These are phyloP conservation scores for Drosophila guanche DNA, from an alignment of 1,140 invertebrate genomes.

Conservation along the genomic window DNA sequence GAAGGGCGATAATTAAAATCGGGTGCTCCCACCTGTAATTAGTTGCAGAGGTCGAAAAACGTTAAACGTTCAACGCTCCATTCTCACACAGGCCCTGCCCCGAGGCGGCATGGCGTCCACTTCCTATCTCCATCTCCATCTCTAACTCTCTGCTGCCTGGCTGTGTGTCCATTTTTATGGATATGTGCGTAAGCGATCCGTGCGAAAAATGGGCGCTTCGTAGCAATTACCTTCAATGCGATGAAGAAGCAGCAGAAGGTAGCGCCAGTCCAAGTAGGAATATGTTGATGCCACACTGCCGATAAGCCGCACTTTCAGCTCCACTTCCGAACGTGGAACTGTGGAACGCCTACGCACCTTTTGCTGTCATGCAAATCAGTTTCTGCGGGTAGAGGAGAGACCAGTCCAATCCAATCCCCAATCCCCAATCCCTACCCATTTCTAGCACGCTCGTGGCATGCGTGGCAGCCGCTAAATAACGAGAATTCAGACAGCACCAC, in stretches of 20 bases:
- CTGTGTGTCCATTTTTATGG: constrained; percentile 75
- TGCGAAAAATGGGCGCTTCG: constrained; percentile 83
- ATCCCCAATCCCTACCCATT: constrained; percentile 4
- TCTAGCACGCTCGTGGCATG: constrained; percentile 32
- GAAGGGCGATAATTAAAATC: constrained; percentile 74
- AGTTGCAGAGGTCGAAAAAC: constrained; percentile 60
- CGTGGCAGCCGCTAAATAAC: constrained; percentile 61
- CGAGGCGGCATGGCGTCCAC: constrained; percentile 16
- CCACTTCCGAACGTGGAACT: constrained; percentile 44
- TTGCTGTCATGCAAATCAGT: constrained; percentile 77
- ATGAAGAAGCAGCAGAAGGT: constrained; percentile 25
- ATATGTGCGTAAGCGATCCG: constrained; percentile 81
- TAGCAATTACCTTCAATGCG: constrained; percentile 76
- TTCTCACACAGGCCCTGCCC: constrained; percentile 14
- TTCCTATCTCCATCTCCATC: constrained; percentile 52
- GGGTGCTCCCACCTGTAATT: constrained; percentile 66
- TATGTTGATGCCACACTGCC: constrained; percentile 50
- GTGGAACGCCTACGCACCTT: constrained; percentile 74
- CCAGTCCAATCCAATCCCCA: constrained; percentile 7
- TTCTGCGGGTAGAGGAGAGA: constrained; percentile 36
- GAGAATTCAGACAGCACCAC: constrained; percentile 28
- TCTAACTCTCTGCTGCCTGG: constrained; percentile 44
- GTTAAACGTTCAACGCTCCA: constrained; percentile 19
- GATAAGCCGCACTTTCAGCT: constrained; percentile 51
- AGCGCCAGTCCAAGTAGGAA: constrained; percentile 39